Evolutionary conservation across 2,797 vertebrate species (phyloP).

Genomic region (Staurois parvus): DNA sequence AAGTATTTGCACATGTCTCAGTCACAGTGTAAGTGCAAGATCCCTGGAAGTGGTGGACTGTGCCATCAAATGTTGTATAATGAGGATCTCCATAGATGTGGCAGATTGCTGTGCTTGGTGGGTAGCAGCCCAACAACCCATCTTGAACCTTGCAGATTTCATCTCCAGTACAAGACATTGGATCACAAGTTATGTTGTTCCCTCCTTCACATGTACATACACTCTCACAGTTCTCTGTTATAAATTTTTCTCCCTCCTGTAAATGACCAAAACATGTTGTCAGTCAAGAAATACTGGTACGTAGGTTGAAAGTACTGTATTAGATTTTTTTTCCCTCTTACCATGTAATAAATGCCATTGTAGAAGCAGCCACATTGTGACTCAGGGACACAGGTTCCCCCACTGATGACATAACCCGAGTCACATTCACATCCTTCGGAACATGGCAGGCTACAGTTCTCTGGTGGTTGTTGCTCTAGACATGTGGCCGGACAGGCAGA

Average conservation of each 20-base stretch:
- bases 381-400: slow-evolving; percentile 73
- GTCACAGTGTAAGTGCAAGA: slow-evolving; percentile 80
- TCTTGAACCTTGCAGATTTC: slow-evolving; percentile 65
- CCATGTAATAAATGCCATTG: slow-evolving; percentile 71
- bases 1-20: slow-evolving; percentile 74
- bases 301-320: not conserved
- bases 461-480: slow-evolving; percentile 65
- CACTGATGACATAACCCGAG: slow-evolving; percentile 76
- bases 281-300: not conserved
- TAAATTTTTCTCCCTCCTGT: slow-evolving; percentile 70
- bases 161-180: slow-evolving; percentile 57
- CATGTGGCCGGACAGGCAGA: slow-evolving; percentile 77
- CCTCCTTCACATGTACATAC: slow-evolving; percentile 65
- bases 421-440: slow-evolving; percentile 80
- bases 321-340: slow-evolving; percentile 52
- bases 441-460: slow-evolving; percentile 73
- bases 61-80: slow-evolving; percentile 80
- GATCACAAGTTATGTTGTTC: slow-evolving; percentile 56
- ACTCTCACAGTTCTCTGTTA: slow-evolving; percentile 62
- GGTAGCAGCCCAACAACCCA: slow-evolving; percentile 55
- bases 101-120: slow-evolving; percentile 69
- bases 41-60: slow-evolving; percentile 81
- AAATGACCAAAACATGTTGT: not conserved
- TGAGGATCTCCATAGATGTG: slow-evolving; percentile 83
- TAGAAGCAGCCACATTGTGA: slow-evolving; percentile 81